Evolutionary conservation across 1,140 invertebrate genomes (phyloP), one percentile per base, ranked within the genome.

Genomic region (Aethina tumida): DNA sequence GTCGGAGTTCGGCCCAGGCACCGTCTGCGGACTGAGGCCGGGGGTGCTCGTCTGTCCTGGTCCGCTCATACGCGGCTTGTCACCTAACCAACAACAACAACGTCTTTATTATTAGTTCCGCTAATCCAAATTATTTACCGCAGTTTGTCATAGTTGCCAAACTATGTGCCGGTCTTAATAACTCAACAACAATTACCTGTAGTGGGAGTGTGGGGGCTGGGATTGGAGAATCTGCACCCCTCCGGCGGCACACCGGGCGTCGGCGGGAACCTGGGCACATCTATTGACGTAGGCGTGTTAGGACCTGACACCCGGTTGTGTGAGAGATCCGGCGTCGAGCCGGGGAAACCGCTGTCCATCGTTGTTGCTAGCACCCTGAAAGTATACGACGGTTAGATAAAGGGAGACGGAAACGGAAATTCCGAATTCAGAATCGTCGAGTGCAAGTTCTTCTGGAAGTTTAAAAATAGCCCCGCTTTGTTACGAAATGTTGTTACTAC

Each of bases 201-300:
- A 41, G 55, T 53, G 25, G 66, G 60, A 9, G 65, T 68, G 35
- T 65, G 63, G 5, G 64, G 67, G 52, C 66, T 68, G 17, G 64
- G 63, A 29, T 65, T 63, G 31, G 65, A 60, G 52, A 67, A 68
- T 25, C 62, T 45, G 36, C 55, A 64, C 14, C 60, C 56, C 38
- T 63, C 61, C 14, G 53, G 52, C 22, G 51, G 53, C 27, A 49
- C 53, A 26, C 39, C 52, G 15, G 53, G 51, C 15, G 59, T 63
- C 16, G 59, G 52, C n/a, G 63, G 57, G 52, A 59, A 66, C 14
- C 64, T 46, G 14, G 56, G 53, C 16, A 58, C 50, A 49, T 62
- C 64, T 39, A 60, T 53, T 14, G 64, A 64, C 17, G 65, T 65
- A 29, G 66, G 64, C 8, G 65, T 65, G 45, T 64, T 66, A 21